These are phyloP conservation scores for Allolobophora icterica DNA, from an alignment of 2,888 invertebrate genomes.

Conservation along the genomic window DNA sequence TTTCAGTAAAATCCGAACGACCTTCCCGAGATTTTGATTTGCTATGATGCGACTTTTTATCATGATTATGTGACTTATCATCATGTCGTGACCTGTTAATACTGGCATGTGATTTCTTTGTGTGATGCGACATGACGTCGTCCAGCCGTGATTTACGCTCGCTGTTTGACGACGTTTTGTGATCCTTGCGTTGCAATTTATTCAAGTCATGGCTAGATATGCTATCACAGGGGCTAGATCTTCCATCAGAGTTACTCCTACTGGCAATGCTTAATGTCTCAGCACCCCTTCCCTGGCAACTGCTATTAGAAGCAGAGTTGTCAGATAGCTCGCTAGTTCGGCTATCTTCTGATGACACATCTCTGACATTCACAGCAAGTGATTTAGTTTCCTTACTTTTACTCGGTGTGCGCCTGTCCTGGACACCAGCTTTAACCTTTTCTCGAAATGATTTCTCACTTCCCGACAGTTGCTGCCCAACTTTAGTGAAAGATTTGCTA, in stretches of 20 bases:
- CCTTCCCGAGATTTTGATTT: not conserved
- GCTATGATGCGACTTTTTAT: not conserved
- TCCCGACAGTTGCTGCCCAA: not conserved
- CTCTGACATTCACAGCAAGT: not conserved
- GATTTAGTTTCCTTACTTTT: not conserved
- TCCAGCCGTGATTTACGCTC: not conserved
- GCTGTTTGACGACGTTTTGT: not conserved
- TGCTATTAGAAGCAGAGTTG: not conserved
- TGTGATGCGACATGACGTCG: not conserved
- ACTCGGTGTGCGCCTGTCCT: not conserved
- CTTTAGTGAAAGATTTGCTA: not conserved
- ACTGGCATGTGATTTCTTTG: not conserved
- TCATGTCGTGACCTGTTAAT: not conserved
- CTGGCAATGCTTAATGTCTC: not conserved
- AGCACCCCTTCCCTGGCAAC: not conserved
- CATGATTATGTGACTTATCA: not conserved
- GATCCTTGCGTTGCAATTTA: not conserved
- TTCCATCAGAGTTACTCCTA: not conserved
- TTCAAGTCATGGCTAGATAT: not conserved
- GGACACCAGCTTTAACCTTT: not conserved
- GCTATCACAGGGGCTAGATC: constrained; percentile 7
- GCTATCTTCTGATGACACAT: not conserved
- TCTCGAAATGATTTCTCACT: not conserved
- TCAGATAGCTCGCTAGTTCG: not conserved
- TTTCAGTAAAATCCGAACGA: not conserved